Percentiles rank a stretch among this genome's conserved stretches.
Conservation (phyloP, 2,797 vertebrate genomes). For the Anomalospiza imberbis region DNA sequence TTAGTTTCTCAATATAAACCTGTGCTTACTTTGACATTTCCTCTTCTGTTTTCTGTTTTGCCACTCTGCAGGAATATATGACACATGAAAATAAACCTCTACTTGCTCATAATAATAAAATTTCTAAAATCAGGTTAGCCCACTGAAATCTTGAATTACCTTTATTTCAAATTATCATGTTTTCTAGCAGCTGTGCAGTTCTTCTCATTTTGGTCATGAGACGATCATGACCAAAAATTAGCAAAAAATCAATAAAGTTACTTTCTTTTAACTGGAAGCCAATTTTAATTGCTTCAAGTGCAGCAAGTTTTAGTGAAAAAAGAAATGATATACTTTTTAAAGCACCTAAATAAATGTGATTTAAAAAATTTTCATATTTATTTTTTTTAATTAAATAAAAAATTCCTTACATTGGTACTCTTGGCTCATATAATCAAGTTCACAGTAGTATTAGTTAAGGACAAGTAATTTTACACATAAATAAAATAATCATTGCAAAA, state of each 20-base stretch:
- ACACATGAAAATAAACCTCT: neutral
- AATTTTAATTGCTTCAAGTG: neutral
- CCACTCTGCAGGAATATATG: neutral
- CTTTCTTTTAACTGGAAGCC: neutral
- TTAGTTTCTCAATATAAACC: neutral
- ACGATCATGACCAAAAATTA: neutral
- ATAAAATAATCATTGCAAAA: neutral
- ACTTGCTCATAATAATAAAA: neutral
- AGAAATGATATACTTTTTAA: neutral
- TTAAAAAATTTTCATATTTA: neutral
- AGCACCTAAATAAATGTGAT: neutral
- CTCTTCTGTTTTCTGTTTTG: neutral
- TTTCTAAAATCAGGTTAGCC: neutral
- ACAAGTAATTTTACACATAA: neutral
- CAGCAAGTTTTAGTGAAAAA: neutral
- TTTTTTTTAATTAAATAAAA: neutral
- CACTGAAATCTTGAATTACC: neutral
- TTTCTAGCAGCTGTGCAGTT: neutral
- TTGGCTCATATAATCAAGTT: neutral
- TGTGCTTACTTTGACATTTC: neutral
- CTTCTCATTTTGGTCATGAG: neutral
- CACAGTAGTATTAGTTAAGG: neutral
- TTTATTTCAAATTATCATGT: neutral
- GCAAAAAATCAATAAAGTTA: neutral
- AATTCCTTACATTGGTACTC: neutral